Evolutionary conservation across 2,797 vertebrate genomes (phyloP).

Genomic region (Thripadectes ignobilis): DNA sequence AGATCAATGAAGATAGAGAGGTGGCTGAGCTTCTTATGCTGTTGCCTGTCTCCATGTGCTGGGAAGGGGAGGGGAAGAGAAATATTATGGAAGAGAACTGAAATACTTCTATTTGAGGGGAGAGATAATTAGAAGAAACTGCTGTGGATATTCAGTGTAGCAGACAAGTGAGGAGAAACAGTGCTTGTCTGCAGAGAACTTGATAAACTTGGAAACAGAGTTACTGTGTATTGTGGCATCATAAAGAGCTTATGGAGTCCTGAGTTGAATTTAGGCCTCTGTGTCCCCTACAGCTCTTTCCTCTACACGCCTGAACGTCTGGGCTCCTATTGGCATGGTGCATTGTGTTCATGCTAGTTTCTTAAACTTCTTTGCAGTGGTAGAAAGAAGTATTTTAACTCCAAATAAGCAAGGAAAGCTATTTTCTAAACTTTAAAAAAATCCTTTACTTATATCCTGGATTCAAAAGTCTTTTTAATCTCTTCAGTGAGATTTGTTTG

Average conservation of each 20-base stretch:
- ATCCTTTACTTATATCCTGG: neutral
- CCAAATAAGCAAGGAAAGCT: neutral
- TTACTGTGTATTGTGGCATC: rapidly evolving
- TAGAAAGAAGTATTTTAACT: neutral
- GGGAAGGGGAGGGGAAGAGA: neutral
- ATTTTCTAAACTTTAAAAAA: neutral
- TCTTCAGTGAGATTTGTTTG: neutral
- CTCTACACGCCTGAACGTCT: neutral
- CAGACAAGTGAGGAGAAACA: neutral
- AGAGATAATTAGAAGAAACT: neutral
- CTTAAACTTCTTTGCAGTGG: neutral
- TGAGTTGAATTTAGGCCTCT: neutral
- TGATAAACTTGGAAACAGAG: neutral
- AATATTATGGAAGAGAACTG: neutral
- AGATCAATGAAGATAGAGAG: neutral
- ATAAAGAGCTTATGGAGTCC: neutral
- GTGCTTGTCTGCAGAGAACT: neutral
- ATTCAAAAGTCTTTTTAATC: neutral
- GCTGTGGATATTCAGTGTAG: neutral
- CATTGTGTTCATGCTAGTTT: neutral
- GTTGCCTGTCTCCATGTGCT: neutral
- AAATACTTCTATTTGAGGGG: neutral
- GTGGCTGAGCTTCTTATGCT: neutral
- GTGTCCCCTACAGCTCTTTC: neutral
- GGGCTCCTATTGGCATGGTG: neutral